phyloP scores from a whole-genome alignment of 2,888 invertebrate genomes.

The Drosophila histrio region DNA sequence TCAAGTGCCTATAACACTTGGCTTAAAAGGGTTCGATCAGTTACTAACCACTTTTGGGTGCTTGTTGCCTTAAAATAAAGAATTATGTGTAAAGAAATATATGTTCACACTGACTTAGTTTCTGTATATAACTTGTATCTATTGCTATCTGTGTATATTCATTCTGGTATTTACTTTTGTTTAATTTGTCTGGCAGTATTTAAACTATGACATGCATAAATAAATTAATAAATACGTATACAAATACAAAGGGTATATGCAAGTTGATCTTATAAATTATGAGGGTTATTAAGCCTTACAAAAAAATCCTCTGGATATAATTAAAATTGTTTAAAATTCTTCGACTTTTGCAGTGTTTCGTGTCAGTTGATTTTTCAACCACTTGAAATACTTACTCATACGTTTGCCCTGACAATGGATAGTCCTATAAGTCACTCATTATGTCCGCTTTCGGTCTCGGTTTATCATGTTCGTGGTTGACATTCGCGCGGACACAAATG shows the following conservation, averaged over 20 bases:
- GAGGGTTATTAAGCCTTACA: background rate
- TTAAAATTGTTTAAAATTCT: slow-evolving; percentile 40
- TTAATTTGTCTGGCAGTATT: background rate
- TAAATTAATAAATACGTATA: too few species aligned
- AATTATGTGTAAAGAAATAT: background rate
- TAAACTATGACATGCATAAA: too few species aligned
- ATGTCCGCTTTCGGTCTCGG: slow-evolving; percentile 62
- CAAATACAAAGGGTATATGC: slow-evolving; percentile 2
- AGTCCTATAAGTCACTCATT: slow-evolving; percentile 72
- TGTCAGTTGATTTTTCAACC: slow-evolving; percentile 6
- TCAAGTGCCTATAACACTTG: slow-evolving; percentile 38
- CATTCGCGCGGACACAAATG: slow-evolving; percentile 77
- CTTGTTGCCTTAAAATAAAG: background rate
- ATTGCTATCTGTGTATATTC: too few species aligned
- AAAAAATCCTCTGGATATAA: too few species aligned
- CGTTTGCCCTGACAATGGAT: slow-evolving; percentile 38
- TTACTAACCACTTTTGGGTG: background rate
- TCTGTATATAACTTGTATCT: too few species aligned
- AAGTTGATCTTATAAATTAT: background rate
- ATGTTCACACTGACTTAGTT: too few species aligned
- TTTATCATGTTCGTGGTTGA: slow-evolving; percentile 78
- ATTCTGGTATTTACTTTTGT: background rate
- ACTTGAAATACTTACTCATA: slow-evolving; percentile 19
- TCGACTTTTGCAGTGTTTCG: background rate
- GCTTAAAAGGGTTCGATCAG: slow-evolving; percentile 18